Evolutionary conservation across 2,888 invertebrate genomes (phyloP).

Genomic region (Sarcophaga variegata): DNA sequence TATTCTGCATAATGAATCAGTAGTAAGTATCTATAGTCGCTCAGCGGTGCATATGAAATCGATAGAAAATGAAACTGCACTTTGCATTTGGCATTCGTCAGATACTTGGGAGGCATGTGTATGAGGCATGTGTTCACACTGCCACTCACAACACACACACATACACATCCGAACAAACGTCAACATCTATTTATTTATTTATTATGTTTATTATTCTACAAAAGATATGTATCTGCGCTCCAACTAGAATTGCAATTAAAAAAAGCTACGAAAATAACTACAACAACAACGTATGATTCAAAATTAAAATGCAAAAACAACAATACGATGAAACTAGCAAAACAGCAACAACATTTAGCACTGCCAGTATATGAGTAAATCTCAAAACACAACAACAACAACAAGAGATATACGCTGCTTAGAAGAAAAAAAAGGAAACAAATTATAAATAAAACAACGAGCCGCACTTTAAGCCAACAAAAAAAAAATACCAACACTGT

Average conservation of each 20-base stretch:
- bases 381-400: conserved; percentile 43
- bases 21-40: neutral
- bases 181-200: conserved; percentile 77
- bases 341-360: neutral
- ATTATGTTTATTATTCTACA: conserved; percentile 75
- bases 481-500: conserved; percentile 10
- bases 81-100: neutral
- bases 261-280: conserved; percentile 75
- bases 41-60: conserved; percentile 14
- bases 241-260: conserved; percentile 79
- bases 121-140: neutral
- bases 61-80: conserved; percentile 22
- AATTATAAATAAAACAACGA: conserved; percentile 44
- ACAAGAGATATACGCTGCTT: conserved; percentile 27
- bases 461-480: conserved; percentile 36
- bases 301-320: conserved; percentile 56
- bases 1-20: conserved; percentile 18
- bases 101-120: neutral
- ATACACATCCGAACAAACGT: conserved; percentile 65
- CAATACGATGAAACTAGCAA: neutral
- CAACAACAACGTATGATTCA: conserved; percentile 40
- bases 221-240: conserved; percentile 80
- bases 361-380: too few relatives aligned
- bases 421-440: conserved; percentile 1
- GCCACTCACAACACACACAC: neutral